Base-by-base conservation (phyloP, 1,140 invertebrate species). In the Doryteuthis pealeii region DNA sequence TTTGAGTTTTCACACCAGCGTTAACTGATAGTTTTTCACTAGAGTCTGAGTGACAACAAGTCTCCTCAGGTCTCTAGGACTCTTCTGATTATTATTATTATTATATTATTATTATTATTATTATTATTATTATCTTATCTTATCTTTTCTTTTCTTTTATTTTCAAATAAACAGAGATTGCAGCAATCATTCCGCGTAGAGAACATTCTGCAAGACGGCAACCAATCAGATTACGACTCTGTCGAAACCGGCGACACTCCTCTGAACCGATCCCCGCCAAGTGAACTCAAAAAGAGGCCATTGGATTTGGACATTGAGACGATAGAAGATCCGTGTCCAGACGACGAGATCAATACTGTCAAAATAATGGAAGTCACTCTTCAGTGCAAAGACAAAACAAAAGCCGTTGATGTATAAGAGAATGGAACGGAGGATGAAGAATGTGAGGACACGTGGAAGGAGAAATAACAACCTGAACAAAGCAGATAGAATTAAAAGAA, bases 211-310 rank as follows among this genome's bases (percentile, higher is more conserved):
- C 73, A 77, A 2, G 68, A 71, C 14, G 80, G 80, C 68, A 76
- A 72, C 69, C 74, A 69, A 26, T 78, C 77, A 35, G 82, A 85
- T 26, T 81, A 77, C 72, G 77, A 80, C 31, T 78, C 80, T 18
- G 78, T 74, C 2, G 80, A 82, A n/a, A 83, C 82, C 1, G 80
- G 78, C 3, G 81, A 84, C 74, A 83, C 84, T 5, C 75, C 76
- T 30, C 68, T 78, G 28, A 75, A 78, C n/a, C 43, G 66, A 31
- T 76, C 70, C 8, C 78, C 77, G 31, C 32, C 74, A 45, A 68
- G 26, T 22, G 66, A 68, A 32, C 22, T 31, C 22, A 68, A 31
- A 26, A 33, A 31, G 18, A 31, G 66, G 30, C 66, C 66, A 6
- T 10, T 33, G 0, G 54, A 62, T 62, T 62, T 62, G 5, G 54